Percentiles rank a stretch among this genome's conserved stretches.
Evolutionary conservation across 2,797 vertebrate genomes (phyloP).

Genomic region (Psittacula derbiana): DNA sequence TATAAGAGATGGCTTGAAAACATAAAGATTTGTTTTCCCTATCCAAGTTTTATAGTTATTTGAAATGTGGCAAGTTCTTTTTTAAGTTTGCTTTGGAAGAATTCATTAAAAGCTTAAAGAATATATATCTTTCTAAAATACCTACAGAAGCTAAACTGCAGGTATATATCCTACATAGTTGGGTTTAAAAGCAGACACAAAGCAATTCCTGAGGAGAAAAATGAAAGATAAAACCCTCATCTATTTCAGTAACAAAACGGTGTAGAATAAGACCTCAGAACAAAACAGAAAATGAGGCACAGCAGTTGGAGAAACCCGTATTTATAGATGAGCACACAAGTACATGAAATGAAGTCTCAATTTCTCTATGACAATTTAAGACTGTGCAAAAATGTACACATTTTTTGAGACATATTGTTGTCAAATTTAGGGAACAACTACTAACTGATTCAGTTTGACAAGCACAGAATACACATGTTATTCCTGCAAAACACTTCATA

Average conservation of each 20-base stretch:
- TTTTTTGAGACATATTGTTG: not conserved
- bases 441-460: not conserved
- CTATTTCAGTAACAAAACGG: not conserved
- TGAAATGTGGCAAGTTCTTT: not conserved
- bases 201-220: not conserved
- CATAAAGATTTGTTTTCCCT: not conserved
- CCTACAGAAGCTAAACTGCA: not conserved
- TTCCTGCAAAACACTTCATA: not conserved
- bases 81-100: not conserved
- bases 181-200: not conserved
- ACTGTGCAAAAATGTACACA: not conserved
- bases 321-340: slow-evolving; percentile 2
- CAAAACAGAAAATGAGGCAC: not conserved
- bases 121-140: not conserved
- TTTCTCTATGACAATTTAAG: not conserved
- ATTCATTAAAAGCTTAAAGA: not conserved
- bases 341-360: not conserved
- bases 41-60: not conserved
- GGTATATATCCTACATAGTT: not conserved
- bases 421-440: not conserved
- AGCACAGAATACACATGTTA: not conserved
- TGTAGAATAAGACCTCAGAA: not conserved
- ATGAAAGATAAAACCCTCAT: not conserved
- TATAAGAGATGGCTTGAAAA: not conserved
- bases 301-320: not conserved